Conservation (phyloP, 1,140 invertebrate genomes). For the Pinna nobilis region DNA sequence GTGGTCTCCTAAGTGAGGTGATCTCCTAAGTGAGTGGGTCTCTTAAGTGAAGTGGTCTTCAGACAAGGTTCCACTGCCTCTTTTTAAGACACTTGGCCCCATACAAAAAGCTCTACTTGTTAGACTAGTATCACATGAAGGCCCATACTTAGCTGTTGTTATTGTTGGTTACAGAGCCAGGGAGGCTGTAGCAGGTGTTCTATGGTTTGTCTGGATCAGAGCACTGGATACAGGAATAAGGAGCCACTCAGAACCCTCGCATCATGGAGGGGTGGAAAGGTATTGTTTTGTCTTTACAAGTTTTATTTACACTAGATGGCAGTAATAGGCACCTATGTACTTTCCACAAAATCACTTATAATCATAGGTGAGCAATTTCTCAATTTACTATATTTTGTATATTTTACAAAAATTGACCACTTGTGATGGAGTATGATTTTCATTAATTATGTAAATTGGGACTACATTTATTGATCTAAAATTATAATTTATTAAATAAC, state of each 20-base stretch:
- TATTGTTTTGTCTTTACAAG: slow-evolving; percentile 24
- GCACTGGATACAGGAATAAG: slow-evolving; percentile 84
- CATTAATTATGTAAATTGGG: neutral
- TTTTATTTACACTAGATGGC: too few species aligned
- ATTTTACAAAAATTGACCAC: neutral
- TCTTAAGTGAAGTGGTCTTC: too few species aligned
- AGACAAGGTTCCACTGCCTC: too few species aligned
- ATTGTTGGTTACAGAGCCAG: slow-evolving; percentile 77
- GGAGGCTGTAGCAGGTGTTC: slow-evolving; percentile 91
- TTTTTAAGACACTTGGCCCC: too few species aligned
- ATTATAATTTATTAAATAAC: too few species aligned
- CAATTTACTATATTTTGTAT: too few species aligned
- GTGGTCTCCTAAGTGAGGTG: too few species aligned
- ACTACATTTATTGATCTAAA: neutral
- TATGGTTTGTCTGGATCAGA: slow-evolving; percentile 95
- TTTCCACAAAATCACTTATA: too few species aligned
- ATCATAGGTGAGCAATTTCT: neutral
- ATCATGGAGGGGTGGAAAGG: slow-evolving; percentile 65
- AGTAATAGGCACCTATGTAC: slow-evolving; percentile 79
- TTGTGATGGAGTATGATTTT: neutral
- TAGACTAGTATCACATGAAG: too few species aligned
- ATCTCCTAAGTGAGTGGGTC: too few species aligned
- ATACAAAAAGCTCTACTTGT: too few species aligned
- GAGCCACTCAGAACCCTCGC: slow-evolving; percentile 89
- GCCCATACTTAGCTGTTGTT: neutral